Evolutionary conservation across 2,888 invertebrate genomes (phyloP).

Genomic region (Cinara cedri): DNA sequence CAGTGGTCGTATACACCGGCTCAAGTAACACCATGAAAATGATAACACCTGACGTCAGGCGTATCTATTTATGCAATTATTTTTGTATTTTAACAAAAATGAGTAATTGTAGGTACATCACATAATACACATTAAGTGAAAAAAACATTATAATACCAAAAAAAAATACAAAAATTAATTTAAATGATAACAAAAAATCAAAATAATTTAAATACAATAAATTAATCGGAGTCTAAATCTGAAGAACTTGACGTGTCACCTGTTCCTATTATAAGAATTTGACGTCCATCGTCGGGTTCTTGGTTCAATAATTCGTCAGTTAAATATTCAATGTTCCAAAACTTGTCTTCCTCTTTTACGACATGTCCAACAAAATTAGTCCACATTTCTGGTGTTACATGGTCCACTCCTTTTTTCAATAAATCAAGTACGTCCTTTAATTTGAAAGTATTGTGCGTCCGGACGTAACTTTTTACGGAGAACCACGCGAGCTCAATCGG

Average conservation of each 20-base stretch:
- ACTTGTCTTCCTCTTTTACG: constrained; percentile 4
- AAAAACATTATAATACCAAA: not conserved
- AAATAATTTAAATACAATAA: constrained; percentile 18
- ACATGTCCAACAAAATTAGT: constrained; percentile 11
- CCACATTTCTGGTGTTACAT: not conserved
- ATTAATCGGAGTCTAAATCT: not conserved
- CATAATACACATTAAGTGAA: constrained; percentile 1
- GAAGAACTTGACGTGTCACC: constrained; percentile 7
- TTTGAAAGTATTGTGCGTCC: not conserved
- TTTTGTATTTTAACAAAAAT: constrained; percentile 3
- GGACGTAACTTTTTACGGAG: not conserved
- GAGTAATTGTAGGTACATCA: not conserved
- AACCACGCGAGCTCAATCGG: not conserved
- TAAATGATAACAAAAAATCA: not conserved
- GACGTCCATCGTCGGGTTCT: not conserved
- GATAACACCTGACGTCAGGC: not conserved
- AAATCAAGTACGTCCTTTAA: constrained; percentile 28
- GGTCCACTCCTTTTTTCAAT: constrained; percentile 9
- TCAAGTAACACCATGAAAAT: not conserved
- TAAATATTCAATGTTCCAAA: not conserved
- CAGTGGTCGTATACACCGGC: not conserved
- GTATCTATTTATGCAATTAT: constrained; percentile 12
- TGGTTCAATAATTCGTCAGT: not conserved
- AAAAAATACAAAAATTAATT: constrained; percentile 2
- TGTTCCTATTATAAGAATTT: constrained; percentile 4